Evolutionary conservation across 1,140 invertebrate genomes (phyloP).

Genomic region (Sycophaga agraensis): DNA sequence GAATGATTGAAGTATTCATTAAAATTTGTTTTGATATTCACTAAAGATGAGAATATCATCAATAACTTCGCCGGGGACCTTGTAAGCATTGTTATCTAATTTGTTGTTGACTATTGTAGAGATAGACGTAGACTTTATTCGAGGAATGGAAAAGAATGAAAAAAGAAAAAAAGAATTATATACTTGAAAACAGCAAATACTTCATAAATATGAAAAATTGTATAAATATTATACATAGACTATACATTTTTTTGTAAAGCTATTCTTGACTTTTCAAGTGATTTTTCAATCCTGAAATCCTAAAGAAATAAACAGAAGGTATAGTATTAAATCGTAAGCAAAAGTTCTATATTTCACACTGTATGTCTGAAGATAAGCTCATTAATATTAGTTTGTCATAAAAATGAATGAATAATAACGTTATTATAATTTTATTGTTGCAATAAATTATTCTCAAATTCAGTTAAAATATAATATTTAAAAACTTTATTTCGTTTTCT

Average conservation of each 20-base stretch:
- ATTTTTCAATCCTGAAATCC: conserved; percentile 13
- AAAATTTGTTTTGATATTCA: too few species aligned
- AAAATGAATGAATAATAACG: too few species aligned
- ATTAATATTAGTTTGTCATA: too few species aligned
- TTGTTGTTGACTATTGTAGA: conserved; percentile 50
- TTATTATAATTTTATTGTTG: too few species aligned
- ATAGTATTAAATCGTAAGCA: too few species aligned
- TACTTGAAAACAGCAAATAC: background rate
- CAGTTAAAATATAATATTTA: too few species aligned
- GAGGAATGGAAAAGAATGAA: conserved; percentile 6
- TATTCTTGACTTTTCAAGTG: conserved; percentile 9
- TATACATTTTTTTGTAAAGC: conserved; percentile 14
- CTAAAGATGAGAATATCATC: background rate
- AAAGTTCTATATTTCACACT: too few species aligned
- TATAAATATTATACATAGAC: conserved; percentile 15
- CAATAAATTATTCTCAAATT: too few species aligned
- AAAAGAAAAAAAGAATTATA: conserved; percentile 17
- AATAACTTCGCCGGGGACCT: conserved; percentile 30
- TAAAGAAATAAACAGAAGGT: background rate
- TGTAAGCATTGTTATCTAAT: conserved; percentile 41
- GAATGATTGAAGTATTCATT: too few species aligned
- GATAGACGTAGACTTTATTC: conserved; percentile 34
- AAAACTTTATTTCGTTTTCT: too few species aligned
- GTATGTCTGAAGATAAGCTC: too few species aligned
- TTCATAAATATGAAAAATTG: conserved; percentile 12